Conservation (phyloP, 2,797 vertebrate genomes). For the Numenius phaeopus region DNA sequence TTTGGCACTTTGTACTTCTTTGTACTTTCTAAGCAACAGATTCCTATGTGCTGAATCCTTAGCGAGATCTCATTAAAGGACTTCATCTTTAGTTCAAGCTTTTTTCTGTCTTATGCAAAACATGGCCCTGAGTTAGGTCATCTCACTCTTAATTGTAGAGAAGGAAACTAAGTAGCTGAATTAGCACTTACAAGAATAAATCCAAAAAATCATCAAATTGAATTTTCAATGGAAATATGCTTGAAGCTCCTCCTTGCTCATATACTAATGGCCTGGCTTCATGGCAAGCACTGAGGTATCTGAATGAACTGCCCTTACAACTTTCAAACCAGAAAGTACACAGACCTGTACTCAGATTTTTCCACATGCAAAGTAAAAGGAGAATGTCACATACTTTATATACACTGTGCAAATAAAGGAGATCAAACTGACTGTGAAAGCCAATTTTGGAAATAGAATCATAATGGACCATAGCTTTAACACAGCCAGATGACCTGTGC, state of each 20-base stretch:
- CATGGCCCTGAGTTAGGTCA: background rate
- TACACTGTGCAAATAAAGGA: background rate
- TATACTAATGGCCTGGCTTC: background rate
- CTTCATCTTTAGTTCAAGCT: background rate
- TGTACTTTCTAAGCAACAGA: background rate
- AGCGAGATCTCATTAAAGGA: background rate
- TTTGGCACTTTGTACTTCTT: background rate
- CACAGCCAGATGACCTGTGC: background rate
- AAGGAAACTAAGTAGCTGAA: background rate
- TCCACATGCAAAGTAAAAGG: background rate
- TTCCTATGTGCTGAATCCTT: background rate
- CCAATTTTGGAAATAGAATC: background rate
- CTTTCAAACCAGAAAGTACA: background rate
- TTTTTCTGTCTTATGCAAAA: background rate
- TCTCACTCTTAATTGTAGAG: background rate
- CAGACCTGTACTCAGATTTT: background rate
- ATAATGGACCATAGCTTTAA: background rate
- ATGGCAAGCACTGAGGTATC: rapidly evolving
- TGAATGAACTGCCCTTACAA: background rate
- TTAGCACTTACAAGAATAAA: background rate
- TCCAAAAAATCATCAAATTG: background rate
- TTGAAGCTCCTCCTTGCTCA: background rate
- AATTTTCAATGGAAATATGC: background rate
- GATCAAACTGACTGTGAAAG: background rate
- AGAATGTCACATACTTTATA: background rate